Conservation (phyloP, 2,888 invertebrate genomes). For the Cosmopolites sordidus region DNA sequence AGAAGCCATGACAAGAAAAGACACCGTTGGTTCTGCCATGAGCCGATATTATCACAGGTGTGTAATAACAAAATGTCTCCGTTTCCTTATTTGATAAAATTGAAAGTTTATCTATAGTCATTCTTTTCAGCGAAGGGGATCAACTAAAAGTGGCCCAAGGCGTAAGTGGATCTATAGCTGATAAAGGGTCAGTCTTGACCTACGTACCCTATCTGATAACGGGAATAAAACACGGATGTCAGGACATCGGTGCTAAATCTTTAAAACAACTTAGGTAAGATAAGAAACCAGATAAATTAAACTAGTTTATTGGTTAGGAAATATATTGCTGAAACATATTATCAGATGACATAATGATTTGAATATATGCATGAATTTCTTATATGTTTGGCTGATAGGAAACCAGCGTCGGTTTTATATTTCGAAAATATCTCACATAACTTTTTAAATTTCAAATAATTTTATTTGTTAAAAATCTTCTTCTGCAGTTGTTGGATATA, state of each 20-base stretch:
- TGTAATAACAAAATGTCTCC: not conserved
- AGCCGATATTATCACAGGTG: constrained; percentile 59
- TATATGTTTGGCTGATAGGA: too few relatives aligned
- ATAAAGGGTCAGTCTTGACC: constrained; percentile 93
- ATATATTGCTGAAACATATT: too few relatives aligned
- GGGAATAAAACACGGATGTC: constrained; percentile 94
- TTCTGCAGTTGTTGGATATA: too few relatives aligned
- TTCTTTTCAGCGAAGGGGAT: constrained; percentile 72
- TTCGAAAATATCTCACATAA: too few relatives aligned
- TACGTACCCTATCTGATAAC: constrained; percentile 94
- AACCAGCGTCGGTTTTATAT: too few relatives aligned
- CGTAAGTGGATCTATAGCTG: constrained; percentile 96
- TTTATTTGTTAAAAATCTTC: too few relatives aligned
- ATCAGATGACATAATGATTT: too few relatives aligned
- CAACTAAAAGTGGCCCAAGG: constrained; percentile 98
- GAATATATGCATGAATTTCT: not conserved
- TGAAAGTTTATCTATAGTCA: too few relatives aligned
- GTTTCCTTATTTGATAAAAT: not conserved
- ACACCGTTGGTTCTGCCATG: constrained; percentile 81
- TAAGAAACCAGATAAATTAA: not conserved
- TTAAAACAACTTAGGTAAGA: constrained; percentile 56
- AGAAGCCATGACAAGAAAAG: constrained; percentile 95
- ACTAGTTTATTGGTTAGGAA: not conserved
- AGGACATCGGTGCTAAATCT: constrained; percentile 88
- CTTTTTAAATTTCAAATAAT: too few relatives aligned